Percentiles rank a stretch among this genome's conserved stretches.
Evolutionary conservation across 2,113 vertebrate genomes (phyloP).

Genomic region (Monopterus albus): DNA sequence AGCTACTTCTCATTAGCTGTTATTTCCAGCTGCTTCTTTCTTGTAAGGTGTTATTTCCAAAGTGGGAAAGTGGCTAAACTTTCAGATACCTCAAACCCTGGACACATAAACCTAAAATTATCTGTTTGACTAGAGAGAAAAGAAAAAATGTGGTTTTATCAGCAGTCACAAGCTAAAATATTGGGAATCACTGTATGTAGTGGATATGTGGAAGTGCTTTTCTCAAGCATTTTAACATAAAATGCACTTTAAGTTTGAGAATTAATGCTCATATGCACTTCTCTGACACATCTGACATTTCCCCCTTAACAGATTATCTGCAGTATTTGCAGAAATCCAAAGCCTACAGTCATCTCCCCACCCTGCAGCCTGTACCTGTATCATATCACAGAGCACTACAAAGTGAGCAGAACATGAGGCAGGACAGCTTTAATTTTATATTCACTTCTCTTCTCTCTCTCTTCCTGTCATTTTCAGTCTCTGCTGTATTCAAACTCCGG

Average conservation of each 20-base stretch:
- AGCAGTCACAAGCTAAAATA: not conserved
- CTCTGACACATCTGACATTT: slow-evolving; percentile 47
- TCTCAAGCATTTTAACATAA: slow-evolving; percentile 1
- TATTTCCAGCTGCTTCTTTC: not conserved
- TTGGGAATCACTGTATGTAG: not conserved
- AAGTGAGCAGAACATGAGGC: slow-evolving; percentile 45
- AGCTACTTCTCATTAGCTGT: not conserved
- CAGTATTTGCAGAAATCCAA: slow-evolving; percentile 40
- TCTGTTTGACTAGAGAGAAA: not conserved
- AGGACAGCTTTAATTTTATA: slow-evolving; percentile 43
- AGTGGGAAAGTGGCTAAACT: too few species aligned
- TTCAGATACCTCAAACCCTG: too few species aligned
- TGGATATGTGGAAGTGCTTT: not conserved
- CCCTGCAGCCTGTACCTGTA: slow-evolving; percentile 48
- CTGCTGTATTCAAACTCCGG: slow-evolving; percentile 13
- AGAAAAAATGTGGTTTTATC: not conserved
- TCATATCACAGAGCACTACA: slow-evolving; percentile 42
- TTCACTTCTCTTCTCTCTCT: slow-evolving; percentile 28
- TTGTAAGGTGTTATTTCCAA: not conserved
- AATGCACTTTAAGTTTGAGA: slow-evolving; percentile 6
- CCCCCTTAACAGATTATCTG: slow-evolving; percentile 46
- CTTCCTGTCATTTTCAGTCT: not conserved
- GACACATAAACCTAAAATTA: not conserved
- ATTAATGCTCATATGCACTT: slow-evolving; percentile 20
- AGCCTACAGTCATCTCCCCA: slow-evolving; percentile 41